Evolutionary conservation across 2,888 invertebrate genomes (phyloP), one percentile per base, ranked within the genome.

Genomic region (Eilema caniola): DNA sequence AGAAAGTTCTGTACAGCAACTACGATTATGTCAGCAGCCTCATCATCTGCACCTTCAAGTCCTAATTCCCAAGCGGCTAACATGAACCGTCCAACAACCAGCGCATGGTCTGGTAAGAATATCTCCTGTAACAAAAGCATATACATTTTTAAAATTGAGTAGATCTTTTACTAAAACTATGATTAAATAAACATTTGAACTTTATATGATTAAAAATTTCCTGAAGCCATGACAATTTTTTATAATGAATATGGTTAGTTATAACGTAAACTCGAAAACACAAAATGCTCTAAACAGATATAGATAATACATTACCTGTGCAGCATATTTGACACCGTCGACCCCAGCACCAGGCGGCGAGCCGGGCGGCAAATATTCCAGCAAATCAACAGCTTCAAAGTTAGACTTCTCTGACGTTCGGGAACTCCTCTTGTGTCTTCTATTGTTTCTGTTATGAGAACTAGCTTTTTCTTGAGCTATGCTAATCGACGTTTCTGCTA

Each of bases 1-100:
- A 99, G 95, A 84, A 98, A 97, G 75, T 96, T 96, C 94, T 97
- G 94, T 1, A 98, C 97, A 2, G 98, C 98, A 62, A 97, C 96
- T 57, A 98, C 97, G 65, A 99, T 96, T n/a, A 98, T 95, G 75
- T 98, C 97, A 0, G 98, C 97, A 7, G 98, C 98, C 76, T 96
- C 96, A 84, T 98, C 98, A 75, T 98, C 98, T 5, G 98, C 98
- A 11, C 98, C 98, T 79, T 98, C 97, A 60, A 99, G 95, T 0
- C 98, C 98, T 65, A 97, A 96, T 85, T 99, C 98, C 98, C 98
- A 99, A 10, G 98, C 98, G 7, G 97, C 97, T 14, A 99, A 96
- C 90, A 98, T 96, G 82, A 99, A 96, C 72, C 98, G 95, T 0
- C 98, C 98, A 75, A 98, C 96, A 8, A 99, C 97, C 85, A 98